Evolutionary conservation across 2,888 invertebrate species (phyloP).

Genomic region (Caenorhabditis parvicauda): DNA sequence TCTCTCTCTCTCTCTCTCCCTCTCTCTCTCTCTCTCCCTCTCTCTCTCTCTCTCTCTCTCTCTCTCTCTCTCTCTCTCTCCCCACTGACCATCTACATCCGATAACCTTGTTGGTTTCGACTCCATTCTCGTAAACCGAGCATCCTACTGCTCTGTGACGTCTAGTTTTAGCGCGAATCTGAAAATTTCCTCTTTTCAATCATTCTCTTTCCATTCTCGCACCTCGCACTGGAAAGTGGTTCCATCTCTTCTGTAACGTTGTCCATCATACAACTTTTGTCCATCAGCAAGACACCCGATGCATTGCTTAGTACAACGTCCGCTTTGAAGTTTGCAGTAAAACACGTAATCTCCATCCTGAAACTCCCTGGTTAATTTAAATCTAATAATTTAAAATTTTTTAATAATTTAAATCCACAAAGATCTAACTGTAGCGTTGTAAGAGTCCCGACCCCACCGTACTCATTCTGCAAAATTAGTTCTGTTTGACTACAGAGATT

Average conservation of each 20-base stretch:
- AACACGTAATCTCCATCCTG: conserved; percentile 59
- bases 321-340: conserved; percentile 54
- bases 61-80: neutral
- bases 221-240: conserved; percentile 57
- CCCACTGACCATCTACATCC: conserved; percentile 54
- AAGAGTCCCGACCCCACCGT: no score
- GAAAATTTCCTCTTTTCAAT: neutral
- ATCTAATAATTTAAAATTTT: no score
- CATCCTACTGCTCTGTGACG: conserved; percentile 53
- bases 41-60: neutral
- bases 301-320: conserved; percentile 49
- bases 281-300: conserved; percentile 47
- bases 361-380: no score
- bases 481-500: no score
- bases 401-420: no score
- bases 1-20: no score
- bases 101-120: conserved; percentile 48
- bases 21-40: neutral
- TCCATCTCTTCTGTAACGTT: conserved; percentile 45
- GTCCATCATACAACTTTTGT: conserved; percentile 53
- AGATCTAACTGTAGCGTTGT: no score
- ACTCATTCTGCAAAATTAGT: no score
- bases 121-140: conserved; percentile 39
- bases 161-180: conserved; percentile 45
- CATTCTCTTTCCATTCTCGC: neutral